Percentiles rank a stretch among this genome's conserved stretches.
Conservation (phyloP, 2,888 invertebrate genomes). For the Cephus rjabovi region DNA sequence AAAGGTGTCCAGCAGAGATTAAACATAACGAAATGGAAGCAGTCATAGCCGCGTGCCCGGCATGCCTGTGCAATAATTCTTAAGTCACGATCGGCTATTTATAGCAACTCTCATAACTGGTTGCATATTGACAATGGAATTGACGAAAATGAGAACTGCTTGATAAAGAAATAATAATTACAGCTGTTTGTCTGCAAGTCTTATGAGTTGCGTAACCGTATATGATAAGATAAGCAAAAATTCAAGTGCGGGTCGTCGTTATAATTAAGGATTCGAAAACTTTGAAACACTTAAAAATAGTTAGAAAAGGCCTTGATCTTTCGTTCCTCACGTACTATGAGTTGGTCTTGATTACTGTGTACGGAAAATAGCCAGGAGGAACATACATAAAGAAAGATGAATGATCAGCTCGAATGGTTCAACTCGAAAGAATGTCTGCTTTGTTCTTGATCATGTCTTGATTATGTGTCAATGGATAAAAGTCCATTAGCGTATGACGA, state of each 20-base stretch:
- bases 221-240: neutral
- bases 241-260: neutral
- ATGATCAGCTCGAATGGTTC: neutral
- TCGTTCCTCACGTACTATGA: neutral
- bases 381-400: neutral
- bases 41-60: neutral
- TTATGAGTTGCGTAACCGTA: neutral
- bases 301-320: neutral
- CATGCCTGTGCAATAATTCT: neutral
- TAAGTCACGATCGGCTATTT: neutral
- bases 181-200: neutral
- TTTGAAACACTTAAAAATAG: neutral
- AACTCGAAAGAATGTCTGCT: neutral
- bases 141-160: neutral
- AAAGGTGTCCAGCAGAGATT: no score
- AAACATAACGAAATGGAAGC: no score
- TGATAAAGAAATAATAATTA: neutral
- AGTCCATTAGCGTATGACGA: neutral
- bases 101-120: neutral
- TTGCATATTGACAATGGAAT: neutral
- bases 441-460: neutral
- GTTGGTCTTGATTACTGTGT: neutral
- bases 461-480: neutral
- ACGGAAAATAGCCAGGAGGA: neutral
- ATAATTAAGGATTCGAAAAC: neutral